phyloP scores from a whole-genome alignment of 1,140 invertebrate genomes.

The Theocolax elegans region DNA sequence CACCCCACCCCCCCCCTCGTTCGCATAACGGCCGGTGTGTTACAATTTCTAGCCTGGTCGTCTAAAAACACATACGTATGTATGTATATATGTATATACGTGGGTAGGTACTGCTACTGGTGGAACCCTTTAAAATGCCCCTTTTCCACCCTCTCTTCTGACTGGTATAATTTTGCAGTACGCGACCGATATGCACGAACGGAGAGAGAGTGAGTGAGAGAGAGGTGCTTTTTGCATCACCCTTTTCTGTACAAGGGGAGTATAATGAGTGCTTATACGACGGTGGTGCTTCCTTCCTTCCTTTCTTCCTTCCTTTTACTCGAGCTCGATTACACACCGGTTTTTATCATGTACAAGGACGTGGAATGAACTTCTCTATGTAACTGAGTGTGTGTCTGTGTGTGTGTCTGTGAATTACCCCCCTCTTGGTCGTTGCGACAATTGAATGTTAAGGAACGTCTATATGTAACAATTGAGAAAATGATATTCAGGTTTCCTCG shows the following conservation, averaged over 20 bases:
- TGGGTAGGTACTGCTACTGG: background rate
- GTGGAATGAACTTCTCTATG: no score
- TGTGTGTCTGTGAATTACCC: no score
- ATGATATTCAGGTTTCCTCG: no score
- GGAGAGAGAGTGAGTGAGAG: no score
- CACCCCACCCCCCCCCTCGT: background rate
- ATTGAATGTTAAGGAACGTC: no score
- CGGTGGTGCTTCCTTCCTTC: background rate
- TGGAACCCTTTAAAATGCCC: background rate
- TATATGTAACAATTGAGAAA: no score
- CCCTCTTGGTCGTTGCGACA: no score
- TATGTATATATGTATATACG: no score
- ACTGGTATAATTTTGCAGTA: constrained; percentile 29
- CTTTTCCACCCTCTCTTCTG: background rate
- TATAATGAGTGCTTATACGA: background rate
- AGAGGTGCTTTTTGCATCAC: constrained; percentile 1
- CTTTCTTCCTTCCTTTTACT: background rate
- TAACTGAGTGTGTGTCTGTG: no score
- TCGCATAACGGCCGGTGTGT: background rate
- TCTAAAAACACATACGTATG: no score
- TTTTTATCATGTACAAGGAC: no score
- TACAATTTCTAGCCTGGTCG: constrained; percentile 16
- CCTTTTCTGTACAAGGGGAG: background rate
- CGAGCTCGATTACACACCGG: background rate
- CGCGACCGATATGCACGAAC: constrained; percentile 3